phyloP scores from a whole-genome alignment of 2,113 vertebrate species.

The Lasiurus cinereus region DNA sequence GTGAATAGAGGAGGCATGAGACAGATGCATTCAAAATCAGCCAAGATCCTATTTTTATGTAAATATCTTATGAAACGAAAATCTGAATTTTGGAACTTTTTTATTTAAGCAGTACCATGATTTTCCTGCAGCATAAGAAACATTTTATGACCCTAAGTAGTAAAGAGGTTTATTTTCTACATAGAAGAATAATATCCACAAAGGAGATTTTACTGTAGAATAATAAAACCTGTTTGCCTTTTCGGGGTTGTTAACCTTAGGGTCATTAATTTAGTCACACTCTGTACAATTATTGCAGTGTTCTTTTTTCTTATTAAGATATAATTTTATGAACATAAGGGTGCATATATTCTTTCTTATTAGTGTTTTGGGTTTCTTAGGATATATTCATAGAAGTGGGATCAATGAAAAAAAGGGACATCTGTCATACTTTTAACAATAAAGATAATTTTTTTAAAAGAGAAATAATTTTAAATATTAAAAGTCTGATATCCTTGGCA shows the following conservation, averaged over 20 bases:
- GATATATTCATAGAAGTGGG: too few relatives aligned
- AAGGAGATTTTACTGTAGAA: neutral
- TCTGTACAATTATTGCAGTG: neutral
- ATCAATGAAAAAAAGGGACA: too few relatives aligned
- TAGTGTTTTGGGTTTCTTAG: too few relatives aligned
- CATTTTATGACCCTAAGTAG: neutral
- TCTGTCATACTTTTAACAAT: too few relatives aligned
- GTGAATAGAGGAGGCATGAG: neutral
- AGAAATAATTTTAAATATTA: slow-evolving; percentile 37
- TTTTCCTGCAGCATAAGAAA: neutral
- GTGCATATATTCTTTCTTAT: too few relatives aligned
- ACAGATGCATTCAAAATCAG: neutral
- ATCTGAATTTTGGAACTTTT: neutral
- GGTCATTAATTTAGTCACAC: neutral
- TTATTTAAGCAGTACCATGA: neutral
- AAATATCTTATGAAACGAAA: slow-evolving; percentile 45
- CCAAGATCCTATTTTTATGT: slow-evolving; percentile 13
- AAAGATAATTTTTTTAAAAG: too few relatives aligned
- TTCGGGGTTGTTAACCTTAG: neutral
- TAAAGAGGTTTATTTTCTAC: slow-evolving; percentile 45
- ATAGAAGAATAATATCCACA: slow-evolving; percentile 25
- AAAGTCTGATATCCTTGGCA: neutral
- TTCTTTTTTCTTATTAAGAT: slow-evolving; percentile 8
- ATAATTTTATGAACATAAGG: neutral
- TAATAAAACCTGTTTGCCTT: neutral